Conservation (phyloP, 2,797 vertebrate genomes). For the Choloepus didactylus region DNA sequence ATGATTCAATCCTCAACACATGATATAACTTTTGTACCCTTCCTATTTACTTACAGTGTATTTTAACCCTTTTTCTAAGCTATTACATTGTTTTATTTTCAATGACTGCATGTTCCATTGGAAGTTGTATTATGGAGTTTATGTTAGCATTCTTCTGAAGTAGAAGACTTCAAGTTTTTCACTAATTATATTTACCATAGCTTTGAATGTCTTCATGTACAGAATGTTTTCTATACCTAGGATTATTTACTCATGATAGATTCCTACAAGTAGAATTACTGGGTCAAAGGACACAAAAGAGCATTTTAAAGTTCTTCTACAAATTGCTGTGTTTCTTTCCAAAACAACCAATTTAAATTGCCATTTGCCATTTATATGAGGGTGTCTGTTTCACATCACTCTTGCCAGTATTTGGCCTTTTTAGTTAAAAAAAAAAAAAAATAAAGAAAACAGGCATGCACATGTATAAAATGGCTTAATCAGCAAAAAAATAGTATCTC, state of each 20-base stretch:
- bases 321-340: slow-evolving; percentile 21
- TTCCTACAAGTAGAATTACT: not conserved
- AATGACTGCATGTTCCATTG: not conserved
- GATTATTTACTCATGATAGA: slow-evolving; percentile 9
- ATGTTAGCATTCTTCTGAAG: not conserved
- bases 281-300: not conserved
- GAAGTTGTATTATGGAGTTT: not conserved
- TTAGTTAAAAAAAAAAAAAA: not conserved
- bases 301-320: slow-evolving; percentile 27
- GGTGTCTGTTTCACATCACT: not conserved
- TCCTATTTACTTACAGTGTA: not conserved
- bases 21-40: not conserved
- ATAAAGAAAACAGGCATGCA: not conserved
- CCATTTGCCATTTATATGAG: not conserved
- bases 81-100: not conserved
- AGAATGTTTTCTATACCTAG: not conserved
- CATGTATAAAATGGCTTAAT: not conserved
- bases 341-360: not conserved
- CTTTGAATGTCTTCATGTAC: not conserved
- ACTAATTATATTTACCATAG: not conserved
- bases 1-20: no score
- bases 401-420: not conserved
- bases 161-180: not conserved
- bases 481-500: slow-evolving; percentile 10
- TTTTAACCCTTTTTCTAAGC: not conserved